phyloP scores from a whole-genome alignment of 2,797 vertebrate genomes.

The Acanthiza pusilla region DNA sequence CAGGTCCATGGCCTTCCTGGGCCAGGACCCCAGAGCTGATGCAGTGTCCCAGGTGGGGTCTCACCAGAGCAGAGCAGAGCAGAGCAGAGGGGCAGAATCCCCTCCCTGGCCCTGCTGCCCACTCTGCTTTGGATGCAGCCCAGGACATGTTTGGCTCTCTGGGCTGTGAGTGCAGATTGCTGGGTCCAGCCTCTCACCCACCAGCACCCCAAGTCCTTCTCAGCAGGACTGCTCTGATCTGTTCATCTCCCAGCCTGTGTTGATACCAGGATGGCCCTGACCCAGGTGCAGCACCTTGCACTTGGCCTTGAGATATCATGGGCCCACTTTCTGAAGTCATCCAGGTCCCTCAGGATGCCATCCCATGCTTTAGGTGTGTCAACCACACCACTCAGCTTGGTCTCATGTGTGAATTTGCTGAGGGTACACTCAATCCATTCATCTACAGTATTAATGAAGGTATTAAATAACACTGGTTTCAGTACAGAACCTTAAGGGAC shows the following conservation, averaged over 20 bases:
- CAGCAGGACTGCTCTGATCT: too few relatives aligned
- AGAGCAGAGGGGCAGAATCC: not conserved
- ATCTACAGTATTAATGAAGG: not conserved
- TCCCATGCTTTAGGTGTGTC: not conserved
- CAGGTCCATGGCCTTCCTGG: not conserved
- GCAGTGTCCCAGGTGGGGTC: rapidly evolving
- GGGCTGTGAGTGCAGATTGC: not conserved
- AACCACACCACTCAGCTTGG: not conserved
- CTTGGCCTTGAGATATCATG: too few relatives aligned
- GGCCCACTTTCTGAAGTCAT: not conserved
- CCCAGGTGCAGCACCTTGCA: too few relatives aligned
- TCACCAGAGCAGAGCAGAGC: not conserved
- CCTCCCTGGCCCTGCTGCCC: not conserved
- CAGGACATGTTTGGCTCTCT: rapidly evolving
- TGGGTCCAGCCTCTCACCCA: too few relatives aligned
- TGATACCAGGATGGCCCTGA: too few relatives aligned
- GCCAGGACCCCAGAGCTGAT: not conserved
- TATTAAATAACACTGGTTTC: not conserved
- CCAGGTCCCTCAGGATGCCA: not conserved
- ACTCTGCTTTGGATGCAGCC: not conserved
- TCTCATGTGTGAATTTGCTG: not conserved
- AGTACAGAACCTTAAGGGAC: not conserved
- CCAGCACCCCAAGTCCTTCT: too few relatives aligned
- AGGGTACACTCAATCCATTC: not conserved
- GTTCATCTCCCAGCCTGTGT: too few relatives aligned